Base-by-base conservation (phyloP, 2,888 invertebrate species). In the Drosophila multiciliata region DNA sequence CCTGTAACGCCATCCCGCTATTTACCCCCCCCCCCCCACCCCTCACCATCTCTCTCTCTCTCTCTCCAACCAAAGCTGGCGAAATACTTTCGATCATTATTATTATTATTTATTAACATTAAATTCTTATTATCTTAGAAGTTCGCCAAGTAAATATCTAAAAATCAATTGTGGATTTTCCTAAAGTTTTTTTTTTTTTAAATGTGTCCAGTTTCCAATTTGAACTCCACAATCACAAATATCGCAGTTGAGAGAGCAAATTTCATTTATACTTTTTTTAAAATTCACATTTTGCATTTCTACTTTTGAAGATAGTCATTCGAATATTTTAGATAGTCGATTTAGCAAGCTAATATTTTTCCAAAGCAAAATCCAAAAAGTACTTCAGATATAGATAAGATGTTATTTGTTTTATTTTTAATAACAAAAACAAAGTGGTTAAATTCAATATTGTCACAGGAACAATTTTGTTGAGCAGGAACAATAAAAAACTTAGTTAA, bases 111-210 rank as follows among this genome's bases (percentile, higher is more conserved):
- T n/a, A n/a, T 40, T 38, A 17, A 17, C 17, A 38, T 17, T 17
- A 23, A 17, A 8, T 23, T 23, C 1, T 23, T 1, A 23, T 23
- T 23, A 23, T 26, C 26, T 4, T 26, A 26, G 26, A 5, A 26
- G 26, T 26, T 26, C 26, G 4, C 4, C 26, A 26, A 40, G 40
- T 4, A 36, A 0, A 36, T 36, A 6, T 36, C 35, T 36, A 36
- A 15, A 15, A 36, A 36, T 36, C 6, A 26, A 5, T 26, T 26
- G 2, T n/a, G n/a, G 5, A 40, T 40, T 40, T 40, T 40, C n/a
- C n/a, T 1, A n/a, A 40, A 40, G 12, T n/a, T 2, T 0, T n/a
- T 2, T 40, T 3, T 8, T n/a, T 1, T 0, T n/a, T 2, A 40
- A 40, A n/a, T 40, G 9, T 2, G 9, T n/a, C 4, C 5, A 5